Evolutionary conservation across 2,113 vertebrate genomes (phyloP).

Genomic region (Amphilophus citrinellus): DNA sequence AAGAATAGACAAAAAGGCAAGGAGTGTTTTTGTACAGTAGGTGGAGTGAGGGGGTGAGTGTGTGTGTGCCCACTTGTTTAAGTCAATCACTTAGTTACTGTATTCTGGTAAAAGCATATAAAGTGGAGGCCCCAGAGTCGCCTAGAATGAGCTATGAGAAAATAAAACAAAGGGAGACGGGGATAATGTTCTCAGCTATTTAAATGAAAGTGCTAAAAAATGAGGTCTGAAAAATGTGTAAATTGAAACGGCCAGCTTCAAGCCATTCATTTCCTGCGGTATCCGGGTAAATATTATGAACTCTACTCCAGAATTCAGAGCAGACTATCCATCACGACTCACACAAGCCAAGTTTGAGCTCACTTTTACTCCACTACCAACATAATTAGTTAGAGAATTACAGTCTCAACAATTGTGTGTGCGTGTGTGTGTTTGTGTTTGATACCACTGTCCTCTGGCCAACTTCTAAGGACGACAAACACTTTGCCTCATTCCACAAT

Average conservation of each 20-base stretch:
- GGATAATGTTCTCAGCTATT: conserved; percentile 49
- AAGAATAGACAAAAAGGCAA: not conserved
- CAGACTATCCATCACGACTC: conserved; percentile 72
- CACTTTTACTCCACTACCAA: conserved; percentile 55
- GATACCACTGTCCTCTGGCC: not conserved
- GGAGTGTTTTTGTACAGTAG: not conserved
- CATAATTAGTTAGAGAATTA: conserved; percentile 65
- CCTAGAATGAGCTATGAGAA: conserved; percentile 35
- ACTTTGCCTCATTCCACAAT: conserved; percentile 42
- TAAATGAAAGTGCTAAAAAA: conserved; percentile 60
- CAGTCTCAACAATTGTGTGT: conserved; percentile 19
- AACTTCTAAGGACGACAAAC: conserved; percentile 24
- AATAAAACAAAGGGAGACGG: conserved; percentile 58
- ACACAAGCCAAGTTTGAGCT: conserved; percentile 67
- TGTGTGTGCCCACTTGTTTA: conserved; percentile 8
- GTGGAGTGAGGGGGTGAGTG: not conserved
- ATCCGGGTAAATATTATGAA: conserved; percentile 80
- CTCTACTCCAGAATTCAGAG: conserved; percentile 63
- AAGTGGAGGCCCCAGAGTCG: not conserved
- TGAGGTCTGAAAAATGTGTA: conserved; percentile 64
- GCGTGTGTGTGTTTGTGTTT: conserved; percentile 8
- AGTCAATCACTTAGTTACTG: conserved; percentile 16
- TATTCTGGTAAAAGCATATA: not conserved
- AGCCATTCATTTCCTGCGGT: conserved; percentile 75
- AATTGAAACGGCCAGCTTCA: conserved; percentile 68